These are phyloP conservation scores for Telmatherina bonti DNA, from an alignment of 2,797 vertebrate species.

Conservation along the genomic window DNA sequence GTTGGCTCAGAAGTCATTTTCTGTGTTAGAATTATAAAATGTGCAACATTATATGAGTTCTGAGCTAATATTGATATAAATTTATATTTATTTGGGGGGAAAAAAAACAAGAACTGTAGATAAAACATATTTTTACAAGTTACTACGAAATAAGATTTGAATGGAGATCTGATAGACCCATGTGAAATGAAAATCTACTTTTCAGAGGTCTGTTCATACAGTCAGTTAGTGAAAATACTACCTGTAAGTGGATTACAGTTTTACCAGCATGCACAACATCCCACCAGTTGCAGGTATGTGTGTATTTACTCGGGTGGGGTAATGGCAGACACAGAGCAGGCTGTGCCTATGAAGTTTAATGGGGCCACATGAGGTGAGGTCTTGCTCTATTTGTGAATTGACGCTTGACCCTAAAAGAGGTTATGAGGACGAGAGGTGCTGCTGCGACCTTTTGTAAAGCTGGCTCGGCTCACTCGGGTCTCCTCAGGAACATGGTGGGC, in stretches of 20 bases:
- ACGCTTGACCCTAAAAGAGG: slow-evolving; percentile 65
- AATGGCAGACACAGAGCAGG: slow-evolving; percentile 50
- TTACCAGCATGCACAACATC: slow-evolving; percentile 2
- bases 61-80: no score
- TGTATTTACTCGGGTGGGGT: slow-evolving; percentile 32
- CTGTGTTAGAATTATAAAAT: no score
- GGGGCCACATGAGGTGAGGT: slow-evolving; percentile 69
- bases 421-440: slow-evolving; percentile 64
- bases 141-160: not conserved
- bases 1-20: no score
- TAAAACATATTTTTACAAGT: not conserved
- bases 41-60: no score
- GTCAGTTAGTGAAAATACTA: not conserved
- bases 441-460: slow-evolving; percentile 57
- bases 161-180: not conserved
- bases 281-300: slow-evolving; percentile 1
- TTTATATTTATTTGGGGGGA: not conserved
- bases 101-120: not conserved
- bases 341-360: slow-evolving; percentile 50
- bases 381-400: slow-evolving; percentile 58
- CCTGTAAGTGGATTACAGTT: not conserved
- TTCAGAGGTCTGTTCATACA: no score
- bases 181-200: no score
- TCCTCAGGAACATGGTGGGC: slow-evolving; percentile 46
- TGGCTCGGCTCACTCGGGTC: slow-evolving; percentile 25